Percentiles rank a stretch among this genome's conserved stretches.
phyloP scores from a whole-genome alignment of 1,140 invertebrate species.

The Diorhabda carinulata region DNA sequence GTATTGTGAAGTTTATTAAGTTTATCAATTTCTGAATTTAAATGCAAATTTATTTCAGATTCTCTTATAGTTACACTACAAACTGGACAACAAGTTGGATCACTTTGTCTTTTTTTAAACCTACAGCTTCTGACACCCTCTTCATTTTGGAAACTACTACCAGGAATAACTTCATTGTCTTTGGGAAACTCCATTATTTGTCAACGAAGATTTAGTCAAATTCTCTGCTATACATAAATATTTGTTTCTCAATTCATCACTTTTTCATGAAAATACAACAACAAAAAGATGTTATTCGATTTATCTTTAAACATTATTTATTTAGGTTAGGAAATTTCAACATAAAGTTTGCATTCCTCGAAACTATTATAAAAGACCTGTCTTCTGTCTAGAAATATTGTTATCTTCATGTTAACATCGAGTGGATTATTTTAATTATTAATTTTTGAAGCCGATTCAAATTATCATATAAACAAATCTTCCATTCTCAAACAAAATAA shows the following conservation, averaged over 20 bases:
- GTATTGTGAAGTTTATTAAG: slow-evolving; percentile 56
- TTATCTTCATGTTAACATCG: background rate
- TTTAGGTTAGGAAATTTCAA: background rate
- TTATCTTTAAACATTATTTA: slow-evolving; percentile 10
- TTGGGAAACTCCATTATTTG: slow-evolving; percentile 23
- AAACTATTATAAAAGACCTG: background rate
- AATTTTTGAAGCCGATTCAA: background rate
- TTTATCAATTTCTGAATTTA: slow-evolving; percentile 70
- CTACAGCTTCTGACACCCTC: slow-evolving; percentile 46
- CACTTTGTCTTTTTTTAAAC: slow-evolving; percentile 48
- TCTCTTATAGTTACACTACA: slow-evolving; percentile 72
- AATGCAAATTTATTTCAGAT: slow-evolving; percentile 71
- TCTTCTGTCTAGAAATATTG: background rate
- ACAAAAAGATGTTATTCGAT: slow-evolving; percentile 17
- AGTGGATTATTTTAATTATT: background rate
- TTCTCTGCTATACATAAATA: background rate
- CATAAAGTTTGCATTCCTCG: background rate
- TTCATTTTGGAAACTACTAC: slow-evolving; percentile 37
- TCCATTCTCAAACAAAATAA: slow-evolving; percentile 11
- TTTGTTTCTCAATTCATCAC: background rate
- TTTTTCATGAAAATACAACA: slow-evolving; percentile 4
- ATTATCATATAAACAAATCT: slow-evolving; percentile 2
- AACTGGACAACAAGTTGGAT: slow-evolving; percentile 71
- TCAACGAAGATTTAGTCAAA: slow-evolving; percentile 11
- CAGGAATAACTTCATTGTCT: slow-evolving; percentile 21